Percentiles rank a stretch among this genome's conserved stretches.
Evolutionary conservation across 2,113 vertebrate species (phyloP).

Genomic region (Mesembrinibis cayennensis): DNA sequence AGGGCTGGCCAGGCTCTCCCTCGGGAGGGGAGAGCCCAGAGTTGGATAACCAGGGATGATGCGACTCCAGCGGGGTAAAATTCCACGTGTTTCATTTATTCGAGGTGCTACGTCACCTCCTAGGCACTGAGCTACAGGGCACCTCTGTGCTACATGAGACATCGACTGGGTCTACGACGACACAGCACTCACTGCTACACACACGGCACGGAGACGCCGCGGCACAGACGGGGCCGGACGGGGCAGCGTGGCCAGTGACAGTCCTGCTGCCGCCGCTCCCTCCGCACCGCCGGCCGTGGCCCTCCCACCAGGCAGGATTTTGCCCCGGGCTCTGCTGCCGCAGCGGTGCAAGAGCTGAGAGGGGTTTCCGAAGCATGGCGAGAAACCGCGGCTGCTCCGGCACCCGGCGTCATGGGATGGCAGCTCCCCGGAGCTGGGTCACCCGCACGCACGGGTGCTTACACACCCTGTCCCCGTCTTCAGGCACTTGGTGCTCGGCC

Average conservation of each 20-base stretch:
- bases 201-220: not conserved
- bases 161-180: conserved; percentile 50
- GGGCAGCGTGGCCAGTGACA: not conserved
- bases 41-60: not conserved
- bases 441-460: not conserved
- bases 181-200: conserved; percentile 63
- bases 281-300: not conserved
- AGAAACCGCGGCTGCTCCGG: not conserved
- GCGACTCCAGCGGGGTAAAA: not conserved
- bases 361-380: not conserved
- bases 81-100: conserved; percentile 49
- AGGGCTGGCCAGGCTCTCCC: not conserved
- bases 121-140: conserved; percentile 70
- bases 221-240: not conserved
- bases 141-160: conserved; percentile 70
- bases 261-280: not conserved
- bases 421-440: not conserved
- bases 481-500: conserved; percentile 67
- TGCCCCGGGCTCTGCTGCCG: not conserved
- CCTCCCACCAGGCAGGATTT: not conserved
- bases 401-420: fast-evolving
- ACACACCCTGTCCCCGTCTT: conserved; percentile 6
- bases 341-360: not conserved
- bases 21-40: not conserved
- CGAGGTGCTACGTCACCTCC: conserved; percentile 62